Conservation (phyloP, 2,888 invertebrate genomes). For the Noctua janthina region DNA sequence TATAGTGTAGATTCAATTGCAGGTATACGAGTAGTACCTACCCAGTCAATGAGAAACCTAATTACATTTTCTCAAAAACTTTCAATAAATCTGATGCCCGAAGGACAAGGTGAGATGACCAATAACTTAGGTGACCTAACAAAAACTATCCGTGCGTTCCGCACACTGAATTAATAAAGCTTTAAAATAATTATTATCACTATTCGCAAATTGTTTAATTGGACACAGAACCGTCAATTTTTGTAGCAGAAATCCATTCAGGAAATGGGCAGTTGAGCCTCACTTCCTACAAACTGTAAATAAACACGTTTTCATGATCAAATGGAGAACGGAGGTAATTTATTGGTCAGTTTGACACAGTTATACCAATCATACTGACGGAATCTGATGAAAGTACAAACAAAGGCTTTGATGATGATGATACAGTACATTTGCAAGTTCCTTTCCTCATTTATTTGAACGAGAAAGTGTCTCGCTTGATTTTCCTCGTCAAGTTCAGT, state of each 20-base stretch:
- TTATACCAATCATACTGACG: background rate
- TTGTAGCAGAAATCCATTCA: conserved; percentile 9
- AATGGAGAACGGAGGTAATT: conserved; percentile 19
- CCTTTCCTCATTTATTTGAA: conserved; percentile 19
- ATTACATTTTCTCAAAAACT: background rate
- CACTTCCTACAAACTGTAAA: conserved; percentile 29
- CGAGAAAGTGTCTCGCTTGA: conserved; percentile 32
- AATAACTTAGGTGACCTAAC: conserved; percentile 8
- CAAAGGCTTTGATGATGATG: background rate
- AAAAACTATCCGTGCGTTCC: conserved; percentile 36
- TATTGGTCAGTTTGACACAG: background rate
- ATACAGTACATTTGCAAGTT: background rate
- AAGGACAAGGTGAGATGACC: conserved; percentile 14
- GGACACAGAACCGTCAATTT: conserved; percentile 16
- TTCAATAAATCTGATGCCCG: background rate
- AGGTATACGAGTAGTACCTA: background rate
- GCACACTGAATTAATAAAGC: conserved; percentile 13
- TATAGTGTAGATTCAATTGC: background rate
- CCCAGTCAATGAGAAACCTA: background rate
- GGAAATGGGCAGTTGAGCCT: conserved; percentile 4
- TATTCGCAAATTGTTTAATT: conserved; percentile 31
- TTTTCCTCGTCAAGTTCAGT: conserved; percentile 25
- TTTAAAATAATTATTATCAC: conserved; percentile 45
- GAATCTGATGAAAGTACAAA: conserved; percentile 7
- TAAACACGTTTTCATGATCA: background rate